A percentile compares a stretch with the other conserved stretches of the same genome.
phyloP scores from a whole-genome alignment of 2,888 invertebrate species.

The Protodeltote pygarga region DNA sequence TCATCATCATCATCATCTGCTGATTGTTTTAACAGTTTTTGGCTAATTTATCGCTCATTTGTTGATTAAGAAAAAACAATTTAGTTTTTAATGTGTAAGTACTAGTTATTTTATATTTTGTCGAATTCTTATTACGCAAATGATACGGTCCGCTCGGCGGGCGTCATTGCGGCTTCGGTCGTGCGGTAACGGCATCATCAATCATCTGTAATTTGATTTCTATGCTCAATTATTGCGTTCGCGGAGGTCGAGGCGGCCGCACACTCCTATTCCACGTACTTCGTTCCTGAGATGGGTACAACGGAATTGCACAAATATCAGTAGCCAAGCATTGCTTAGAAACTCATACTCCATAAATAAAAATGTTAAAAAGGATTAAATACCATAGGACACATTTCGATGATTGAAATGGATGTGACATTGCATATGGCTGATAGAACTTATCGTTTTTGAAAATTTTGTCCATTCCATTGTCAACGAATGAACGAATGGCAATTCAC shows the following conservation, averaged over 20 bases:
- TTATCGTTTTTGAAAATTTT: constrained; percentile 25
- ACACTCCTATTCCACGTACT: constrained; percentile 71
- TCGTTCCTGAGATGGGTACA: constrained; percentile 58
- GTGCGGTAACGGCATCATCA: constrained; percentile 86
- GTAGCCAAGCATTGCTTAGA: constrained; percentile 25
- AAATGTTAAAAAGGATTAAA: constrained; percentile 1
- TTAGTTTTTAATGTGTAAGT: too few relatives aligned
- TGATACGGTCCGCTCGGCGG: constrained; percentile 77
- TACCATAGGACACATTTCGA: constrained; percentile 24
- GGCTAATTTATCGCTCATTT: too few relatives aligned
- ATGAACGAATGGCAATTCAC: constrained; percentile 40
- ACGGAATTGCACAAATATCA: constrained; percentile 51
- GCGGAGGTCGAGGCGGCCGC: constrained; percentile 79
- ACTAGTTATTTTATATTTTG: constrained; percentile 61
- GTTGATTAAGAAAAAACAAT: too few relatives aligned
- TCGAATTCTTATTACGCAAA: constrained; percentile 81
- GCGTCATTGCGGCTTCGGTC: constrained; percentile 81
- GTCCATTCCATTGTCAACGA: constrained; percentile 35
- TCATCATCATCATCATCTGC: too few relatives aligned
- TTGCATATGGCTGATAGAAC: constrained; percentile 10
- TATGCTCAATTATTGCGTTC: constrained; percentile 87
- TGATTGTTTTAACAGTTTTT: too few relatives aligned
- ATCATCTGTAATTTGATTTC: constrained; percentile 87
- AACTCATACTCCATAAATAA: constrained; percentile 4
- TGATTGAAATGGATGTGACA: constrained; percentile 22